phyloP scores from a whole-genome alignment of 2,888 invertebrate species.

The Sclerodermus sp. region DNA sequence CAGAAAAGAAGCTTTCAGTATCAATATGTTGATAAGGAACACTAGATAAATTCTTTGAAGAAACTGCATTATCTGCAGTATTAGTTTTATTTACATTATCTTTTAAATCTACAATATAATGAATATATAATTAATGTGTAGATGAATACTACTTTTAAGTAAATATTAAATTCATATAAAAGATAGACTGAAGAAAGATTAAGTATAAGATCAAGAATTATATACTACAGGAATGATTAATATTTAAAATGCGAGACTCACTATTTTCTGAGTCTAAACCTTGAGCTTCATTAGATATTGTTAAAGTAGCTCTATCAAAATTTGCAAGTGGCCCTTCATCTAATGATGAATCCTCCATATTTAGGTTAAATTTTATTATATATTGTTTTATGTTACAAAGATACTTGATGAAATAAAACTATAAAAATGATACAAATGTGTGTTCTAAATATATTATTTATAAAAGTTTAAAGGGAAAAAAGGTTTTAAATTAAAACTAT shows the following conservation, averaged over 20 bases:
- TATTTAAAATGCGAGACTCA: too few species aligned
- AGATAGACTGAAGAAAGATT: not conserved
- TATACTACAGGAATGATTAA: not conserved
- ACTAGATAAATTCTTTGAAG: constrained; percentile 25
- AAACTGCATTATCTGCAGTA: constrained; percentile 1
- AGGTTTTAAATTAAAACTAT: too few species aligned
- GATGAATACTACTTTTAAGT: not conserved
- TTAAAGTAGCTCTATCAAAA: constrained; percentile 42
- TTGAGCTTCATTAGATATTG: constrained; percentile 37
- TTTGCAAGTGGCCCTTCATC: constrained; percentile 42
- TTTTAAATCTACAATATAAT: not conserved
- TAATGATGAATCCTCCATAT: constrained; percentile 13
- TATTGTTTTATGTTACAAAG: too few species aligned
- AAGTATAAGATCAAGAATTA: not conserved
- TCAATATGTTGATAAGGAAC: constrained; percentile 49
- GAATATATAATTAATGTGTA: not conserved
- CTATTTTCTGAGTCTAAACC: not conserved
- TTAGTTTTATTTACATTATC: not conserved
- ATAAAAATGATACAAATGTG: too few species aligned
- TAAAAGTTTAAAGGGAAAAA: too few species aligned
- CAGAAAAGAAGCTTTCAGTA: constrained; percentile 72
- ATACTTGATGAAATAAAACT: too few species aligned
- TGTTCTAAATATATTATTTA: too few species aligned
- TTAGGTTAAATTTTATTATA: not conserved
- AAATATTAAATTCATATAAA: not conserved